Percentiles rank a stretch among this genome's conserved stretches.
Evolutionary conservation across 2,888 invertebrate genomes (phyloP).

Genomic region (Cheilosia variabilis): DNA sequence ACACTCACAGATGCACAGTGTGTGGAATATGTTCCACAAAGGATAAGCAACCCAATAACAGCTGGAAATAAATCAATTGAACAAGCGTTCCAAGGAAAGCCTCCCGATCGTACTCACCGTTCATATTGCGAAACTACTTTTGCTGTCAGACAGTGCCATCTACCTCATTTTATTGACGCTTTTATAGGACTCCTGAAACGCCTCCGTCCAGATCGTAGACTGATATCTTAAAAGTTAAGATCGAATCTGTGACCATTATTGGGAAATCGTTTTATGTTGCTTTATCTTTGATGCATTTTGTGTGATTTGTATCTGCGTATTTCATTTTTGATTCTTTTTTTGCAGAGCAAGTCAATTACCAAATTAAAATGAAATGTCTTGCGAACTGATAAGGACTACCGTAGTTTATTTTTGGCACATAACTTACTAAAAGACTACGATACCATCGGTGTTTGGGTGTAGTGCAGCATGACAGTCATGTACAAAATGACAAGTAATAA

Average conservation of each 20-base stretch:
- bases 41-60: conserved; percentile 18
- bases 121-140: conserved; percentile 25
- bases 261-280: conserved; percentile 30
- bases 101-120: conserved; percentile 7
- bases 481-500: no score
- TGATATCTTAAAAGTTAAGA: conserved; percentile 22
- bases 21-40: conserved; percentile 22
- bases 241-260: conserved; percentile 13
- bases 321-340: neutral
- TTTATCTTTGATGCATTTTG: conserved; percentile 16
- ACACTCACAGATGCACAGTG: neutral
- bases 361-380: neutral
- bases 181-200: conserved; percentile 31
- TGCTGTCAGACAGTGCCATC: conserved; percentile 2
- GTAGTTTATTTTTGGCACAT: neutral
- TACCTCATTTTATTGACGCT: neutral
- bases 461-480: no score
- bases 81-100: no score
- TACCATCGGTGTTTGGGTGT: neutral
- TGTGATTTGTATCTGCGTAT: neutral
- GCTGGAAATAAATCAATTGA: conserved; percentile 1
- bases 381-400: conserved; percentile 1
- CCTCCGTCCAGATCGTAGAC: neutral
- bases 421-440: neutral
- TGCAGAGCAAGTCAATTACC: conserved; percentile 16